Percentiles rank a stretch among this genome's conserved stretches.
Evolutionary conservation across 2,113 vertebrate species (phyloP).

Genomic region (Telmatochromis brichardi): DNA sequence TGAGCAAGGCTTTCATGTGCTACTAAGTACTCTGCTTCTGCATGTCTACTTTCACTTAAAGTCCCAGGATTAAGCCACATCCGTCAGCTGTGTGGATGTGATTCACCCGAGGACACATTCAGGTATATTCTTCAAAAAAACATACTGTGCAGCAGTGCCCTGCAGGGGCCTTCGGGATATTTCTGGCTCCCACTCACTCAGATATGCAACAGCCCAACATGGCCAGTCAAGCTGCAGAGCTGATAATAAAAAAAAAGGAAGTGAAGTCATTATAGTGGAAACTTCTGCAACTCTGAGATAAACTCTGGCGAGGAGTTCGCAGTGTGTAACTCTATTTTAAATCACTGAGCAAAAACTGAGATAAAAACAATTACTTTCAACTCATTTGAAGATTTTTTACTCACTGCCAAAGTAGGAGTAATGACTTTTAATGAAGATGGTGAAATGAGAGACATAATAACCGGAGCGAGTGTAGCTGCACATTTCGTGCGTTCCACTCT

Average conservation of each 20-base stretch:
- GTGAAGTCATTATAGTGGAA: not conserved
- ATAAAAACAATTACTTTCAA: not conserved
- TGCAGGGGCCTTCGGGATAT: not conserved
- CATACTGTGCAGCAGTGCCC: not conserved
- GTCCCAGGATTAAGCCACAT: not conserved
- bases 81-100: not conserved
- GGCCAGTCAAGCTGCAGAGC: not conserved
- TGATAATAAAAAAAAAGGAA: not conserved
- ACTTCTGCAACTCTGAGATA: slow-evolving; percentile 36
- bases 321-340: not conserved
- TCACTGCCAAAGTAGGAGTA: not conserved
- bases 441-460: slow-evolving; percentile 14
- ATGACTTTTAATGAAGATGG: not conserved
- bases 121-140: not conserved
- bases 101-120: not conserved
- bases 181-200: not conserved
- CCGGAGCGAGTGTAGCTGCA: not conserved
- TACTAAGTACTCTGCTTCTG: not conserved
- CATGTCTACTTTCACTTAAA: not conserved
- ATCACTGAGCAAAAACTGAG: not conserved
- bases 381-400: not conserved
- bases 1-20: not conserved
- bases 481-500: not conserved
- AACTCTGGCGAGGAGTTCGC: not conserved
- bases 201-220: not conserved